Percentiles rank a stretch among this genome's conserved stretches.
Conservation (phyloP, 2,113 vertebrate genomes). For the Mungos mungo region DNA sequence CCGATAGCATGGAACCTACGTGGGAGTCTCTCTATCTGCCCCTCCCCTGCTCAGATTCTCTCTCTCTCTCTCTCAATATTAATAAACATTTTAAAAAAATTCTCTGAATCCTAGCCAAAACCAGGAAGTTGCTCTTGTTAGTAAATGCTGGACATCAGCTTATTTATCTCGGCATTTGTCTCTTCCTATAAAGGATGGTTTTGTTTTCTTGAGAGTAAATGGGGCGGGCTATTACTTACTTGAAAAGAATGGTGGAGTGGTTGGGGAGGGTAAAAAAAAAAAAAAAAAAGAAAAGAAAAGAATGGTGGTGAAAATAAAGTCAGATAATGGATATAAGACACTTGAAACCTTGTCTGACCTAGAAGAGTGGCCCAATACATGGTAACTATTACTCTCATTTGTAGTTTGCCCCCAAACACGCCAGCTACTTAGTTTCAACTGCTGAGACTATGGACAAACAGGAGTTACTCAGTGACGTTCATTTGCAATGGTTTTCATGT, state of each 20-base stretch:
- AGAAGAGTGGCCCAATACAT: not conserved
- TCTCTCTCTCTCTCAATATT: too few relatives aligned
- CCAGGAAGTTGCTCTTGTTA: not conserved
- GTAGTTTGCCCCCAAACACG: not conserved
- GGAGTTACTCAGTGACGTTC: not conserved
- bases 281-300: too few relatives aligned
- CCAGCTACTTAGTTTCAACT: not conserved
- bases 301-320: not conserved
- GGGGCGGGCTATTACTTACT: not conserved
- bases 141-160: not conserved
- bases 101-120: not conserved
- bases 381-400: too few relatives aligned
- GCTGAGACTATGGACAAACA: not conserved
- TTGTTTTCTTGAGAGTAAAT: not conserved
- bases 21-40: too few relatives aligned
- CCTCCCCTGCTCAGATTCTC: too few relatives aligned
- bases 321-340: not conserved
- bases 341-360: not conserved
- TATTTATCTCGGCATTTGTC: not conserved
- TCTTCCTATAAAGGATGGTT: not conserved
- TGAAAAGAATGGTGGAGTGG: not conserved
- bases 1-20: too few relatives aligned
- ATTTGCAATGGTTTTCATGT: not conserved
- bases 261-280: too few relatives aligned
- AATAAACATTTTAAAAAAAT: too few relatives aligned